Conservation (phyloP, 1,140 invertebrate genomes). For the Tetramorium parvispinum region DNA sequence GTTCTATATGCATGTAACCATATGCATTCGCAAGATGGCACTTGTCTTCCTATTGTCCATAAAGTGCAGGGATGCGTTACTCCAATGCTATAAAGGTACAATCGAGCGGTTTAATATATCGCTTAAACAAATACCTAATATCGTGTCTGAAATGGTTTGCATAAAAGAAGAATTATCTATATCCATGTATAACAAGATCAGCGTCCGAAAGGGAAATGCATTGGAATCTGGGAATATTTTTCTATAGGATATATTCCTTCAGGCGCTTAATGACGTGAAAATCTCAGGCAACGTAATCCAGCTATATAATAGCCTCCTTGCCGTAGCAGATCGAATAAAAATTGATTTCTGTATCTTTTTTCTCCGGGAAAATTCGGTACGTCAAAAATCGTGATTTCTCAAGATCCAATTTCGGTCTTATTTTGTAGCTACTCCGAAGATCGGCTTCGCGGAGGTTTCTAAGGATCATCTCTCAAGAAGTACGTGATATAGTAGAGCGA, state of each 20-base stretch:
- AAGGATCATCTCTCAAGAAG: conserved; percentile 59
- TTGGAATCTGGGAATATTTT: conserved; percentile 12
- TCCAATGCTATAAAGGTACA: not conserved
- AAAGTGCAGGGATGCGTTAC: not conserved
- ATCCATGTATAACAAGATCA: not conserved
- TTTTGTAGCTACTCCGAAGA: conserved; percentile 25
- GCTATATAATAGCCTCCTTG: not conserved
- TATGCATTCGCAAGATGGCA: conserved; percentile 24
- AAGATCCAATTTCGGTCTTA: conserved; percentile 55
- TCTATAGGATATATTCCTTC: not conserved
- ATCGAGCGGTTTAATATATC: not conserved
- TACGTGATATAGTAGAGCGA: conserved; percentile 50
- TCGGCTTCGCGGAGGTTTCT: conserved; percentile 37
- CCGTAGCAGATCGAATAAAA: not conserved
- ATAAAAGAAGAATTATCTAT: not conserved
- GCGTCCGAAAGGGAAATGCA: not conserved
- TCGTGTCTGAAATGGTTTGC: not conserved
- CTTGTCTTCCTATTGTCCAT: conserved; percentile 11
- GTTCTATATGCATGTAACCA: conserved; percentile 22
- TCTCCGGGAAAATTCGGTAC: not conserved
- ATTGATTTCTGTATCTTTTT: not conserved
- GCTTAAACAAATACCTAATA: not conserved
- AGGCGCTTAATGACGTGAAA: conserved; percentile 28
- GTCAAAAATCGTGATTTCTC: conserved; percentile 22
- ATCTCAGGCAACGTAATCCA: conserved; percentile 13